Evolutionary conservation across 2,797 vertebrate genomes (phyloP).

Genomic region (Sylvilagus floridanus): DNA sequence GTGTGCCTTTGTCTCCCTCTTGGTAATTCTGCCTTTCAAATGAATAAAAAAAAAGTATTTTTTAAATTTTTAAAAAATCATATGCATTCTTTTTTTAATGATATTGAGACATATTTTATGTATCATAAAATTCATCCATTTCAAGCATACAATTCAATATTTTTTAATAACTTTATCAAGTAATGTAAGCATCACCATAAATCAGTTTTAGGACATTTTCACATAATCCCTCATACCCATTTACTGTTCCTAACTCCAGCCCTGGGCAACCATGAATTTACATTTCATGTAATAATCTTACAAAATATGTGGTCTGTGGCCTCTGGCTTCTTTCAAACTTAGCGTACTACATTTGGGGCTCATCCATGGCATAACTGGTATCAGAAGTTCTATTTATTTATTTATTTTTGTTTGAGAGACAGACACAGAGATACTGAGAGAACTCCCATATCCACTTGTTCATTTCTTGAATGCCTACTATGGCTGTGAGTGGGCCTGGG

Average conservation of each 20-base stretch:
- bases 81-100: not conserved
- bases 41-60: not conserved
- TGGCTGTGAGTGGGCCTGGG: no score
- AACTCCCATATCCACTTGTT: no score
- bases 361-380: not conserved
- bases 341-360: not conserved
- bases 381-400: not conserved
- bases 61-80: slow-evolving; percentile 29
- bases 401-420: not conserved
- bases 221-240: not conserved
- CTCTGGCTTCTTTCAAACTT: not conserved
- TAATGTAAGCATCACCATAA: not conserved
- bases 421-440: no score
- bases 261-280: not conserved
- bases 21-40: no score
- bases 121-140: slow-evolving; percentile 35
- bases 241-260: not conserved
- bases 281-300: not conserved
- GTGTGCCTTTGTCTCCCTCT: no score
- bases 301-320: not conserved
- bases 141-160: not conserved
- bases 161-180: slow-evolving; percentile 28
- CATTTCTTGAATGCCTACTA: no score
- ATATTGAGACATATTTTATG: slow-evolving; percentile 31
- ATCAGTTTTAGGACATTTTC: slow-evolving; percentile 35